These are phyloP conservation scores for Cirrhinus mrigala DNA, from an alignment of 2,797 vertebrate genomes.

Conservation along the genomic window DNA sequence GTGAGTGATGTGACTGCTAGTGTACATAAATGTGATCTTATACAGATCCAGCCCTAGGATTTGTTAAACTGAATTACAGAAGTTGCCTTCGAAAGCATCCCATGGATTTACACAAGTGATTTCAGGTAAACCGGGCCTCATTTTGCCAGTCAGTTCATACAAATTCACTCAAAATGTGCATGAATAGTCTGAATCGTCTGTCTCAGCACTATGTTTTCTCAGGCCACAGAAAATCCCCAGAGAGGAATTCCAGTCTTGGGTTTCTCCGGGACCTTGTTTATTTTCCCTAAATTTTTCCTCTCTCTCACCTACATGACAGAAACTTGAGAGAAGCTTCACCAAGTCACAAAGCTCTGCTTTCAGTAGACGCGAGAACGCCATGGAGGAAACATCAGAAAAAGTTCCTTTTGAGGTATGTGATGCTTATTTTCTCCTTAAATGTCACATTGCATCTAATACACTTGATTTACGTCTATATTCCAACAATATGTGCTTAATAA, in stretches of 20 bases:
- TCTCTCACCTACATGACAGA: slow-evolving; percentile 43
- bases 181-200: not conserved
- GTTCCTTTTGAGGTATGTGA: slow-evolving; percentile 5
- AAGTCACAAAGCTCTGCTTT: slow-evolving; percentile 73
- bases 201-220: slow-evolving; percentile 26
- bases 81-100: not conserved
- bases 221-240: not conserved
- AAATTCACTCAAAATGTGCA: not conserved
- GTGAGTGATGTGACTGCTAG: not conserved
- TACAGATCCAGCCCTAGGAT: not conserved
- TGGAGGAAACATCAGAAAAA: slow-evolving; percentile 30
- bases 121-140: not conserved
- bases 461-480: not conserved
- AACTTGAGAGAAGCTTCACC: slow-evolving; percentile 72
- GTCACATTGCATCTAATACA: not conserved
- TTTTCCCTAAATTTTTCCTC: slow-evolving; percentile 16
- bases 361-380: slow-evolving; percentile 14
- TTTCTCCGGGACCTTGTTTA: slow-evolving; percentile 35
- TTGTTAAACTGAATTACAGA: not conserved
- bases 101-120: not conserved
- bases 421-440: not conserved
- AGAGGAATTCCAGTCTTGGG: slow-evolving; percentile 40
- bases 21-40: not conserved
- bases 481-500: slow-evolving; percentile 54
- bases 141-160: not conserved